Evolutionary conservation across 2,888 invertebrate species (phyloP).

Genomic region (Dysmachus trigonus): DNA sequence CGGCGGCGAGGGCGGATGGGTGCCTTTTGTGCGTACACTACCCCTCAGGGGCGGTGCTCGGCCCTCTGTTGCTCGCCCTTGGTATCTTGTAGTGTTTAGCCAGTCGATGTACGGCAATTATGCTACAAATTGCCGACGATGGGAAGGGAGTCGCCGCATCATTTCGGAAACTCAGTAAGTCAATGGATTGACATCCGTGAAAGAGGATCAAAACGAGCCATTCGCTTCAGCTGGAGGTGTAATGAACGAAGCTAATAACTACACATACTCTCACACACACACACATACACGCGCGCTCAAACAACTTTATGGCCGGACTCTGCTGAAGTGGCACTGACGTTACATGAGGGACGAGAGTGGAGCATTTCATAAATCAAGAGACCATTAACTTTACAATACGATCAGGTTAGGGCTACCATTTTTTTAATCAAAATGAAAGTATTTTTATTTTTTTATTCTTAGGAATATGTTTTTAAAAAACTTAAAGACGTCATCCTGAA

Average conservation of each 20-base stretch:
- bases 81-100: slow-evolving; percentile 8
- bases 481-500: no score
- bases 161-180: background rate
- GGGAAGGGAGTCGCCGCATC: background rate
- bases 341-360: no score
- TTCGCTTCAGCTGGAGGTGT: background rate
- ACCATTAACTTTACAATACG: background rate
- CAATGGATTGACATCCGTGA: slow-evolving; percentile 22
- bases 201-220: slow-evolving; percentile 6
- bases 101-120: slow-evolving; percentile 19
- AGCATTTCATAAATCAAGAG: background rate
- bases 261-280: no score
- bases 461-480: no score
- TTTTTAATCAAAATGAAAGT: background rate
- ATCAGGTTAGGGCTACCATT: background rate
- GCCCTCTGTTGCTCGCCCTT: background rate
- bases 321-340: background rate
- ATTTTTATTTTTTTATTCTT: no score
- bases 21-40: background rate
- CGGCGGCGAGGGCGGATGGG: background rate
- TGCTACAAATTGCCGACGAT: slow-evolving; percentile 3
- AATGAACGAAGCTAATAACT: background rate
- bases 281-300: no score
- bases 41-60: background rate
- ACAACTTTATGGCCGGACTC: background rate